Percentiles rank a stretch among this genome's conserved stretches.
Conservation (phyloP, 2,797 vertebrate genomes). For the Lagorchestes hirsutus region DNA sequence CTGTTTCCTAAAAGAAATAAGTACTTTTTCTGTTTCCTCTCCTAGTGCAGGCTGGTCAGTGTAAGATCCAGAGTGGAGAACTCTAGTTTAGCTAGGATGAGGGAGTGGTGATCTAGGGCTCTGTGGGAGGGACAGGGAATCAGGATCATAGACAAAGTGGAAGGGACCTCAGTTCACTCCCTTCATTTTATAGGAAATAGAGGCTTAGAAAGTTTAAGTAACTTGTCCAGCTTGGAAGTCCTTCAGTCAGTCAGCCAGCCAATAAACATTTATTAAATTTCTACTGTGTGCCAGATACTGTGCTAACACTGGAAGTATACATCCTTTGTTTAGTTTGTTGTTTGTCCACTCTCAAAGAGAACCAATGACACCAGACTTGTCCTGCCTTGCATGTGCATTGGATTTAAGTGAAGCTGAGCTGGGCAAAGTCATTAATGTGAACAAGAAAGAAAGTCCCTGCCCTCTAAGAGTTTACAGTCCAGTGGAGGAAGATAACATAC, state of each 20-base stretch:
- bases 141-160: not conserved
- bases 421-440: not conserved
- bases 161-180: not conserved
- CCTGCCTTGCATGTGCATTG: not conserved
- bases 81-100: not conserved
- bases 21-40: not conserved
- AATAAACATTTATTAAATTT: not conserved
- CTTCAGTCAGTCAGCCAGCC: not conserved
- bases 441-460: not conserved
- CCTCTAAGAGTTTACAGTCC: not conserved
- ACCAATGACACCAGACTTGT: not conserved
- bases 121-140: not conserved
- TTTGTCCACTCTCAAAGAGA: not conserved
- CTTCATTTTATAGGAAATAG: not conserved
- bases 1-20: not conserved
- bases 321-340: not conserved
- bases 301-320: not conserved
- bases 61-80: not conserved
- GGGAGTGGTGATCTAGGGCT: not conserved
- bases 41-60: not conserved
- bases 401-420: not conserved
- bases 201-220: not conserved
- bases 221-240: not conserved
- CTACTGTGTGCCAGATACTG: not conserved
- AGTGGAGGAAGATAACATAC: not conserved